phyloP scores from a whole-genome alignment of 2,113 vertebrate genomes.

The Neoarius graeffei region DNA sequence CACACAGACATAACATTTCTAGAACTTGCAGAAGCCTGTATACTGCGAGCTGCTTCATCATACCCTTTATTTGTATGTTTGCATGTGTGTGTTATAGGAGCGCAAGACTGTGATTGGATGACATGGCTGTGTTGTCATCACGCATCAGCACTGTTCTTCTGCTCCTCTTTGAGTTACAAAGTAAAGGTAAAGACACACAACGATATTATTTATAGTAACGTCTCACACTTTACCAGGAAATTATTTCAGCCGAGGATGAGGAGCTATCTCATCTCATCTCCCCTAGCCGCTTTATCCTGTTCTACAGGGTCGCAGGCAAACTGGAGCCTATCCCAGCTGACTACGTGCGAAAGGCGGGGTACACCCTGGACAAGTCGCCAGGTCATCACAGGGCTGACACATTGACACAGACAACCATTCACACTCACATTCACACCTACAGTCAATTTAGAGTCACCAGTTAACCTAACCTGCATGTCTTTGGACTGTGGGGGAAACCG shows the following conservation, averaged over 20 bases:
- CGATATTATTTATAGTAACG: neutral
- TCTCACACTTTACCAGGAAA: neutral
- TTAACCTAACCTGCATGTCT: too few species aligned
- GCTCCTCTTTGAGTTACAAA: constrained; percentile 4
- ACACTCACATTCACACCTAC: too few species aligned
- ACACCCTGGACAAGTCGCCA: too few species aligned
- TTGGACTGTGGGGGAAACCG: too few species aligned
- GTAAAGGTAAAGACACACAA: constrained; percentile 18
- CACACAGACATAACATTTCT: neutral
- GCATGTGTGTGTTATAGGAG: constrained; percentile 7
- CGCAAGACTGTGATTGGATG: neutral
- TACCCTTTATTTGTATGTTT: neutral
- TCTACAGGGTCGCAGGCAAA: too few species aligned
- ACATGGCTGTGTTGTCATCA: constrained; percentile 19
- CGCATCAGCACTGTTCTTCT: neutral
- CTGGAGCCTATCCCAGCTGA: too few species aligned
- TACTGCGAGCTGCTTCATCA: neutral
- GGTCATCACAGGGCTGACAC: too few species aligned
- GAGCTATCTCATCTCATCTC: too few species aligned
- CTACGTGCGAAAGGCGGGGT: too few species aligned
- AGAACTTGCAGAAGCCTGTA: neutral
- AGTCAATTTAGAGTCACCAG: too few species aligned
- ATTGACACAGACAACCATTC: too few species aligned
- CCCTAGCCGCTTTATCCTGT: too few species aligned
- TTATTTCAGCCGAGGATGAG: neutral